Base-by-base conservation (phyloP, 2,888 invertebrate genomes). In the Caenorhabditis plicata region DNA sequence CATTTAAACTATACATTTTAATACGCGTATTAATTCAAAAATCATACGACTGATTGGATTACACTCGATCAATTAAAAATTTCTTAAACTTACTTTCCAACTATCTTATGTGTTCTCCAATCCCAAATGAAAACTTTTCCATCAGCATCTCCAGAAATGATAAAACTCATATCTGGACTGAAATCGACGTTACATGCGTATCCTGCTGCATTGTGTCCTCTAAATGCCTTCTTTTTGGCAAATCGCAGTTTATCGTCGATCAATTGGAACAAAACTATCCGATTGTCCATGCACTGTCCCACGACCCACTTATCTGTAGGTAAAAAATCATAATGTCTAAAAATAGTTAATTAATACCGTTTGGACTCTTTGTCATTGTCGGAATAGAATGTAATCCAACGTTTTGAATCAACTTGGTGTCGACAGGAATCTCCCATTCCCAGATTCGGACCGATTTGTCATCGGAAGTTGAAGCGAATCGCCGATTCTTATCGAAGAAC, bases 331-430 rank as follows among this genome's bases (percentile, higher is more conserved):
- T 38, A 36, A 4, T 4, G 25, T 11, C 39, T 42, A 29, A 26
- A 20, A 22, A 42, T 26, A 43, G 39, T 23, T 17, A 39, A 31
- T 19, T 65, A 80, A 71, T 71, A 84, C 85, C 91, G 85, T 96
- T 96, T 1, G 95, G 96, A 0, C 95, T 89, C 5, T 89, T 86
- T 0, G 92, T 91, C 0, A 96, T 95, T 0, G 93, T 89, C 0
- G 98, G 98, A 88, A 98, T 91, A 4, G 96, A 95, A 83, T 99
- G 98, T 92, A 99, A 94, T 0, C 92, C 88, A 0, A 98, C 96
- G 83, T 99, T 98, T 1, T 98, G 98, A 68, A 99, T 96, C 83
- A 98, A 94, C 82, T 99, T 99, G 90, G 98, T 98, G 83, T 99
- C 98, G 1, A 98, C 98, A 0, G 85, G 85, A 57, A 85, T 82